Evolutionary conservation across 2,113 vertebrate genomes (phyloP), one percentile per base, ranked within the genome.

Genomic region (Hipposideros armiger): DNA sequence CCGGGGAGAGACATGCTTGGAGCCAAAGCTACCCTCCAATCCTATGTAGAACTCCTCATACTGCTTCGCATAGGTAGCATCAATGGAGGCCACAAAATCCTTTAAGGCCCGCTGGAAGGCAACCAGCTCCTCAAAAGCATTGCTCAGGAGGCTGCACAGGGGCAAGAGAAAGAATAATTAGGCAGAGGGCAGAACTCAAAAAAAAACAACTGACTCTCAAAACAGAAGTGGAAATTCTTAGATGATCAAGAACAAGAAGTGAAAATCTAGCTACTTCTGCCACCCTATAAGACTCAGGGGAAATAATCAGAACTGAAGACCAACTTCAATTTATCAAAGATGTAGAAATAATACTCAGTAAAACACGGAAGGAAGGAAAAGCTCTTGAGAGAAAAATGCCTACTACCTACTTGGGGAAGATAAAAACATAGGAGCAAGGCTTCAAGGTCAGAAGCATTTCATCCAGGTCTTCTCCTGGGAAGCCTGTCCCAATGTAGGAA

Each of bases 21-120:
- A 98, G 56, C 99, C 99, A 1, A 99, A 99, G 98, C 99, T 99
- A 72, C 99, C 99, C 97, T 99, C 99, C 97, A 99, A 94, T 2
- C 99, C 99, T 0, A 99, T 91, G 95, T 99, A 99, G 98, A 99
- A 99, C 97, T 99, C 99, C 97, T 99, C 99, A 0, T 99, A 99
- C 97, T 99, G 99, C 97, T 99, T 99, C 97, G 99, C 99, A 0
- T 99, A 99, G 26, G 99, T 99, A 94, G 98, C 99, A 1, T 99
- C 99, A 0, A 99, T 99, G 0, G 99, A 99, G 56, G 99, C 99
- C 0, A 99, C 99, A 0, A 99, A 98, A 62, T 99, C 99, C 97
- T 99, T 99, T 96, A 99, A 97, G 3, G 99, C 99, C 0, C 98
- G 98, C 98, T 99, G 99, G 98, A 99, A 99, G 4, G 99, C 99